Evolutionary conservation across 2,797 vertebrate species (phyloP).

Genomic region (Nyctibius grandis): DNA sequence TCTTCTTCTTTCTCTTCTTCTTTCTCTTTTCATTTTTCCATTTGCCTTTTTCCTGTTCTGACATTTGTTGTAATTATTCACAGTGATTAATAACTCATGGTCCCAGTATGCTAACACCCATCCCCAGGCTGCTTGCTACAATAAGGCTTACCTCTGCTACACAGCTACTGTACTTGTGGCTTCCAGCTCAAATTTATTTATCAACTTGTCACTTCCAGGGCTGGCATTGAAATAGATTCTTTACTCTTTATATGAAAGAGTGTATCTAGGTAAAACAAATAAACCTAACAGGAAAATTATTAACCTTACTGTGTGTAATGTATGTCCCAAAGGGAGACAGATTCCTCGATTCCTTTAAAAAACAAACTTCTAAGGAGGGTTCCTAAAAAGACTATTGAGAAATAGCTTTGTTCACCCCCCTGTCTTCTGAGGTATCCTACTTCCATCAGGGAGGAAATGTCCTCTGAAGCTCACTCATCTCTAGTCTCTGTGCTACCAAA

Average conservation of each 20-base stretch:
- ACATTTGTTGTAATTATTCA: neutral
- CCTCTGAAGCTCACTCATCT: neutral
- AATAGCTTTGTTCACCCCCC: neutral
- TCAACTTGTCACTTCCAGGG: neutral
- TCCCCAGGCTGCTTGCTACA: neutral
- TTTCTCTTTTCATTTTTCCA: neutral
- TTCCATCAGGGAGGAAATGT: neutral
- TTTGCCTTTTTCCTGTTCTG: neutral
- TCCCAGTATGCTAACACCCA: neutral
- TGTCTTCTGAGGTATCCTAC: neutral
- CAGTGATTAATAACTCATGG: neutral
- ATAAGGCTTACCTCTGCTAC: neutral
- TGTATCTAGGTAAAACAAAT: slow-evolving; percentile 11
- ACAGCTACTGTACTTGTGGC: neutral
- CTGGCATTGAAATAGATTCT: slow-evolving; percentile 2
- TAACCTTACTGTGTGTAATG: neutral
- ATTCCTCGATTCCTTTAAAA: neutral
- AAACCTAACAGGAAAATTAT: neutral
- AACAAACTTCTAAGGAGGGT: neutral
- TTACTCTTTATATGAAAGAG: slow-evolving; percentile 1
- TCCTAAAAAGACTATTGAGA: neutral
- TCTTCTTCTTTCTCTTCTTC: neutral
- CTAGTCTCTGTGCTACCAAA: neutral
- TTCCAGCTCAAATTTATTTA: neutral
- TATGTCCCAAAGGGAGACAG: neutral